These are phyloP conservation scores for Urechis unicinctus DNA, from an alignment of 2,888 invertebrate species.

Conservation along the genomic window DNA sequence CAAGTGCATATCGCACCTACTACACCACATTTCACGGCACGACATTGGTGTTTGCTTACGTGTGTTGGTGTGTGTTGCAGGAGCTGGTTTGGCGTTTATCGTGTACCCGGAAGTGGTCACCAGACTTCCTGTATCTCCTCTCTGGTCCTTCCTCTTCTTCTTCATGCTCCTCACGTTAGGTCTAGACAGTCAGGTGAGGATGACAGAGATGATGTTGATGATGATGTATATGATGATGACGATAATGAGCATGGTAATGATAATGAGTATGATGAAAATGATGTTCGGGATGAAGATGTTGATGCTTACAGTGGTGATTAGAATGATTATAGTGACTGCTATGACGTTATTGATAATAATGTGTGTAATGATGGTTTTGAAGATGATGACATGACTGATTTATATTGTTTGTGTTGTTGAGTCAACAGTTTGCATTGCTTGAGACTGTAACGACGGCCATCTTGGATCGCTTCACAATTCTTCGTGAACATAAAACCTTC, in stretches of 20 bases:
- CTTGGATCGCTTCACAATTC: conserved; percentile 36
- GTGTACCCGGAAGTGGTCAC: conserved; percentile 47
- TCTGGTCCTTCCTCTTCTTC: conserved; percentile 46
- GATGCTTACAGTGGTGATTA: too few relatives aligned
- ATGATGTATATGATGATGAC: too few relatives aligned
- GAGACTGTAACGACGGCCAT: conserved; percentile 44
- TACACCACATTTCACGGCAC: too few relatives aligned
- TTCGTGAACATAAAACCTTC: conserved; percentile 38
- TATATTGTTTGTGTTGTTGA: not conserved
- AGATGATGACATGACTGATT: too few relatives aligned
- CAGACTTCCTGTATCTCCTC: conserved; percentile 37
- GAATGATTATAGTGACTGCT: too few relatives aligned
- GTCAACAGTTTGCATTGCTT: conserved; percentile 37
- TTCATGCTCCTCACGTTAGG: conserved; percentile 46
- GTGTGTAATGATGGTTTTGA: too few relatives aligned
- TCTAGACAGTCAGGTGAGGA: conserved; percentile 41
- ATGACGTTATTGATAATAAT: too few relatives aligned
- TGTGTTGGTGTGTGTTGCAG: conserved; percentile 22
- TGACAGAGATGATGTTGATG: not conserved
- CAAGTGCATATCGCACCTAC: too few relatives aligned
- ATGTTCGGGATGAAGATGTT: too few relatives aligned
- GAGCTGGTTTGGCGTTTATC: conserved; percentile 46
- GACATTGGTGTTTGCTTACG: not conserved
- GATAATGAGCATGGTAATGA: too few relatives aligned
- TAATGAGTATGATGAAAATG: too few relatives aligned